These are phyloP conservation scores for Atherinosoma microstoma DNA, from an alignment of 2,797 vertebrate species.

Conservation along the genomic window DNA sequence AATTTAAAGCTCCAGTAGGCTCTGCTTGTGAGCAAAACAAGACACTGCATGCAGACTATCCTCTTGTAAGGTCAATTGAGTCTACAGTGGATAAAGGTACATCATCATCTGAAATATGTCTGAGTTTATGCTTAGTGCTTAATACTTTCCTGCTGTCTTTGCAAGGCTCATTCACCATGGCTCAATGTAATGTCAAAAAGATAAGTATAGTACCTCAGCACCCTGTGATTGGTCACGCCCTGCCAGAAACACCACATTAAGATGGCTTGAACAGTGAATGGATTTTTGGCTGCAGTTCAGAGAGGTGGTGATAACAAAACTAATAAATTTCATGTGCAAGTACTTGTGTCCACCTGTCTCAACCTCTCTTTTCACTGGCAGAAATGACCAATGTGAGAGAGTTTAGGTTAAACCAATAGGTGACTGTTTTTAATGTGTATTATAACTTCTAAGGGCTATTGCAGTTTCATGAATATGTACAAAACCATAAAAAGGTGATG, in stretches of 20 bases:
- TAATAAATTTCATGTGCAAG: constrained; percentile 35
- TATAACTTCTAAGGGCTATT: background rate
- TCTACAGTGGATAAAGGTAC: constrained; percentile 7
- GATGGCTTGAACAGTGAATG: constrained; percentile 23
- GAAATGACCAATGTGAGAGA: background rate
- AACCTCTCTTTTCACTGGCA: background rate
- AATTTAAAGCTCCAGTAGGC: background rate
- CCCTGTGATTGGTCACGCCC: constrained; percentile 25
- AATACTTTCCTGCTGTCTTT: constrained; percentile 22
- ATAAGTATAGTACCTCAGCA: constrained; percentile 16
- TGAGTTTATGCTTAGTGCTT: background rate
- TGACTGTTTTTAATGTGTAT: background rate
- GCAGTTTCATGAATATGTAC: background rate
- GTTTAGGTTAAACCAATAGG: background rate
- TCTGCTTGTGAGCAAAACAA: background rate
- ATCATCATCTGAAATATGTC: background rate
- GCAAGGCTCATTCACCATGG: constrained; percentile 17
- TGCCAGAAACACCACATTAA: constrained; percentile 33
- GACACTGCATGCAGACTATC: background rate
- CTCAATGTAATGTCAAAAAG: constrained; percentile 31
- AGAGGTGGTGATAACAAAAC: constrained; percentile 21
- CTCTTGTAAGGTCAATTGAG: background rate
- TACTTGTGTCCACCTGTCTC: background rate
- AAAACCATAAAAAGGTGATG: background rate
- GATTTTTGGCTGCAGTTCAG: constrained; percentile 41